Conservation (phyloP, 2,797 vertebrate species). For the Numenius phaeopus region DNA sequence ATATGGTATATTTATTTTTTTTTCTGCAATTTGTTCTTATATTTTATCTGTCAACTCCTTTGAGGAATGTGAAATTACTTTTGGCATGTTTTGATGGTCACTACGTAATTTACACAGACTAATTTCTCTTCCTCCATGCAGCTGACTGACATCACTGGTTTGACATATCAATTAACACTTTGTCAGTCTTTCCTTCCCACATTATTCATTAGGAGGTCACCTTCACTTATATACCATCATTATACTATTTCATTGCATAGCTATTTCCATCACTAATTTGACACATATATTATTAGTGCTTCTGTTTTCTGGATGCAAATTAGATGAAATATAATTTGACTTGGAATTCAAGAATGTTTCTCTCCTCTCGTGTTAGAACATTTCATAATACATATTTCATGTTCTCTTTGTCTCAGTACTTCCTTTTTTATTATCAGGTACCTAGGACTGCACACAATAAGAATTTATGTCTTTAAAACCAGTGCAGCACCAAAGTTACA, state of each 20-base stretch:
- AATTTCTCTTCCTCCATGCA: slow-evolving; percentile 20
- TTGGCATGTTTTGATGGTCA: slow-evolving; percentile 21
- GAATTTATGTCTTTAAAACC: background rate
- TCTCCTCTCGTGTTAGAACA: background rate
- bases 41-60: background rate
- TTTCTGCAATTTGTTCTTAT: background rate
- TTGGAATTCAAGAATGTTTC: background rate
- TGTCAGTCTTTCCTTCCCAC: slow-evolving; percentile 32
- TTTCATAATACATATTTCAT: background rate
- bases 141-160: slow-evolving; percentile 16
- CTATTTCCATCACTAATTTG: slow-evolving; percentile 41
- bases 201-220: slow-evolving; percentile 43
- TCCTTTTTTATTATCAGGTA: background rate
- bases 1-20: background rate
- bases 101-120: background rate
- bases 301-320: slow-evolving; percentile 38
- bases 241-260: slow-evolving; percentile 47
- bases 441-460: background rate
- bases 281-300: background rate
- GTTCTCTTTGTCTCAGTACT: background rate
- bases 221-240: slow-evolving; percentile 36
- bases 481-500: background rate
- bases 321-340: background rate
- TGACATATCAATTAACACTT: slow-evolving; percentile 62
- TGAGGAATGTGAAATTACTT: background rate